Evolutionary conservation across 2,113 vertebrate genomes (phyloP).

Genomic region (Taxidea taxus): DNA sequence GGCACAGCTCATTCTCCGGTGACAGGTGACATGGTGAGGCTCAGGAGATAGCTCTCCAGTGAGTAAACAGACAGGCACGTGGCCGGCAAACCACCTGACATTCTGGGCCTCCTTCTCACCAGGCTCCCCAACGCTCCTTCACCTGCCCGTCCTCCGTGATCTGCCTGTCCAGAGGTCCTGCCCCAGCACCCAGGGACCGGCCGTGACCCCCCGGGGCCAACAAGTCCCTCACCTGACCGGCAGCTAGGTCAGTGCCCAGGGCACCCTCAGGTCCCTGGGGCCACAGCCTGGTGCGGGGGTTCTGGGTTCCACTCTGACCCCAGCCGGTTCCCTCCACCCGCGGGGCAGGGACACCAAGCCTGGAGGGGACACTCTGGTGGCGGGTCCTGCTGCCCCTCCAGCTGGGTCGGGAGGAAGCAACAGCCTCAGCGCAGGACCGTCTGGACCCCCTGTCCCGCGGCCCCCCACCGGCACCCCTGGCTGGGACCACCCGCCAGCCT

Average conservation of each 20-base stretch:
- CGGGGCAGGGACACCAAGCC: background rate
- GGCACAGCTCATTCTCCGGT: accelerated
- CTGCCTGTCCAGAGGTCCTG: background rate
- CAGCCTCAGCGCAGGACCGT: background rate
- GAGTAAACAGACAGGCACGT: background rate
- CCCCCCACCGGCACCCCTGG: background rate
- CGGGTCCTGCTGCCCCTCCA: background rate
- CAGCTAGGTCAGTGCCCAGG: background rate
- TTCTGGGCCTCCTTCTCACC: background rate
- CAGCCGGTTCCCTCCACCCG: background rate
- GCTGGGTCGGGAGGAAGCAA: background rate
- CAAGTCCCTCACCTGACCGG: background rate
- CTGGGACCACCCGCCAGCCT: background rate
- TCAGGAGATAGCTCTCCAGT: background rate
- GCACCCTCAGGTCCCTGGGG: background rate
- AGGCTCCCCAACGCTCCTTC: background rate
- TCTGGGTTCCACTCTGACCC: background rate
- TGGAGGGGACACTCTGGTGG: background rate
- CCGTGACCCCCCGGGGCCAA: background rate
- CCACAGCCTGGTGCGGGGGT: background rate
- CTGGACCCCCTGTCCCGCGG: accelerated
- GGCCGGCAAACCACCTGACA: accelerated
- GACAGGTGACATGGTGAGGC: background rate
- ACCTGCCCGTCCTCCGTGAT: background rate
- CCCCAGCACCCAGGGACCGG: background rate